Evolutionary conservation across 1,140 invertebrate genomes (phyloP).

Genomic region (Notospermus geniculatus): DNA sequence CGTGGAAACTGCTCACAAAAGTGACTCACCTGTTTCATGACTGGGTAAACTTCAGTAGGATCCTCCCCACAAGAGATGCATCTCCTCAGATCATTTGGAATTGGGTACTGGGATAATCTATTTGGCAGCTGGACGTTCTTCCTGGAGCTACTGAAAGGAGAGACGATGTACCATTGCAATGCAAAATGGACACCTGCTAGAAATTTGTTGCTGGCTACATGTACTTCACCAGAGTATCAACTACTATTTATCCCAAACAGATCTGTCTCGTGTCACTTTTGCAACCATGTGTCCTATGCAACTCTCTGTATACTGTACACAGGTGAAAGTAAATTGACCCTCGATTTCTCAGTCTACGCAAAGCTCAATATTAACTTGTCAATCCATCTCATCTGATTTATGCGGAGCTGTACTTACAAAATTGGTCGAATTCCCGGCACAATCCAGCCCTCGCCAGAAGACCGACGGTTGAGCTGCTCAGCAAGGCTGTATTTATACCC

Average conservation of each 20-base stretch:
- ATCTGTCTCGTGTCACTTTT: too few relatives aligned
- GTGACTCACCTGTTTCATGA: conserved; percentile 33
- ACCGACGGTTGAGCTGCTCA: not conserved
- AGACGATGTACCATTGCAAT: not conserved
- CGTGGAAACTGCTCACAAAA: too few relatives aligned
- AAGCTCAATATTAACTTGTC: not conserved
- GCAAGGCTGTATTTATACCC: not conserved
- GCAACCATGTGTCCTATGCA: too few relatives aligned
- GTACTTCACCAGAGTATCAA: too few relatives aligned
- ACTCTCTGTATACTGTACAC: too few relatives aligned
- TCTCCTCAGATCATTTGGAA: conserved; percentile 40
- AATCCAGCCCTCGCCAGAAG: conserved; percentile 1
- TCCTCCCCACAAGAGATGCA: conserved; percentile 34
- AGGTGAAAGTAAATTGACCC: not conserved
- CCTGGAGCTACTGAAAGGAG: conserved; percentile 59
- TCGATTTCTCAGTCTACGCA: not conserved
- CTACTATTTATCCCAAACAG: too few relatives aligned
- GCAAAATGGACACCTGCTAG: not conserved
- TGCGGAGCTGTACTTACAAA: not conserved
- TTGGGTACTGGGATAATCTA: conserved; percentile 37
- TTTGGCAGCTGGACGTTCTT: conserved; percentile 27
- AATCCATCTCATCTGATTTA: too few relatives aligned
- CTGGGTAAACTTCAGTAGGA: conserved; percentile 28
- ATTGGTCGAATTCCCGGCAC: not conserved
- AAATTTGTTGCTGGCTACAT: too few relatives aligned